These are phyloP conservation scores for Paradisaea rubra DNA, from an alignment of 2,113 vertebrate species.

Conservation along the genomic window DNA sequence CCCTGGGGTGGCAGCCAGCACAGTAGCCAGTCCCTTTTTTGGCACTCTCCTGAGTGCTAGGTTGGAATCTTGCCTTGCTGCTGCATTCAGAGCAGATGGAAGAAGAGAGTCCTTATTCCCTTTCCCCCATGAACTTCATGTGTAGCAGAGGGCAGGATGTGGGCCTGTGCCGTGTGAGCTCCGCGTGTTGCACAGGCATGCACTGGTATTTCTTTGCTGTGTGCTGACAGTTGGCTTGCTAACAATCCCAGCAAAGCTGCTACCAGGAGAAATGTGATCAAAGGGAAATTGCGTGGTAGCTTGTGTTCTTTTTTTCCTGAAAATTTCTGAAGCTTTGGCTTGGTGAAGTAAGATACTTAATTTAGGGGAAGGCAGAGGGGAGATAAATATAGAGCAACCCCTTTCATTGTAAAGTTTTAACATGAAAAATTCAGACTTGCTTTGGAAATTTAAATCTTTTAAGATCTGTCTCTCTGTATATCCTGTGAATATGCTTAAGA, in stretches of 20 bases:
- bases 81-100: slow-evolving; percentile 51
- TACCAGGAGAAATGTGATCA: background rate
- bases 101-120: slow-evolving; percentile 55
- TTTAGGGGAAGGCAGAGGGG: background rate
- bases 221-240: background rate
- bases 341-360: background rate
- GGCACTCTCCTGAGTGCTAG: slow-evolving; percentile 53
- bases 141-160: background rate
- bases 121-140: background rate
- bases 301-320: background rate
- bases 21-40: slow-evolving; percentile 66
- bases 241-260: background rate
- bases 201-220: background rate
- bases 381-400: background rate
- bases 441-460: background rate
- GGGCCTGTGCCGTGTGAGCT: background rate
- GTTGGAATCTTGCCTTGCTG: slow-evolving; percentile 55
- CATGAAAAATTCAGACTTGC: background rate
- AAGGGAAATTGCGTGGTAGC: background rate
- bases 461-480: background rate
- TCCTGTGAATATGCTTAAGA: background rate
- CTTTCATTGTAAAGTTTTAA: background rate
- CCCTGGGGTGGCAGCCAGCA: slow-evolving; percentile 57
- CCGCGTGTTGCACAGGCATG: fast-evolving
- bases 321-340: background rate